Percentiles rank a stretch among this genome's conserved stretches.
Evolutionary conservation across 2,888 invertebrate species (phyloP).

Genomic region (Creontiades dilutus): DNA sequence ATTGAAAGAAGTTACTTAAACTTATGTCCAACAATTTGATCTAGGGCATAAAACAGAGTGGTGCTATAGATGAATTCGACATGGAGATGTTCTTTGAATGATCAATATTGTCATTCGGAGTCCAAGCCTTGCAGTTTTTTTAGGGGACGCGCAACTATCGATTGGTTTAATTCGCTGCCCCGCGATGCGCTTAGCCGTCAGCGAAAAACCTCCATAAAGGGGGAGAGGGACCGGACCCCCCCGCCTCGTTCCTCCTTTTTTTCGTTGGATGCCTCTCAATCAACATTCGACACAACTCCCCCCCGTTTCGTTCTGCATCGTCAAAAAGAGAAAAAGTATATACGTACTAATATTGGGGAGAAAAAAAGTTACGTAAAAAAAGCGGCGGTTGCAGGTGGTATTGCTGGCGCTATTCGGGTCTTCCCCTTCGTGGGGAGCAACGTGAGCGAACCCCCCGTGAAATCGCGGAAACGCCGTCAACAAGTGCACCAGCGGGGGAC

Average conservation of each 20-base stretch:
- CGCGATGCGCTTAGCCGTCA: conserved; percentile 28
- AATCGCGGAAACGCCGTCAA: conserved; percentile 26
- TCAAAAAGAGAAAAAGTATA: not conserved
- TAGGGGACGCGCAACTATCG: conserved; percentile 7
- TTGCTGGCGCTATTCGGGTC: not conserved
- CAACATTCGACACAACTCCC: conserved; percentile 27
- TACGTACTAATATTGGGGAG: not conserved
- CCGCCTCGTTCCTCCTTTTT: not conserved
- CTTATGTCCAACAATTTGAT: no score
- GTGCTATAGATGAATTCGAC: no score
- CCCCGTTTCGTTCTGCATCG: conserved; percentile 4
- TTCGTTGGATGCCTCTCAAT: conserved; percentile 14
- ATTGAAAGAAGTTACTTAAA: no score
- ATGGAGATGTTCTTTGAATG: no score
- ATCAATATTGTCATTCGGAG: not conserved
- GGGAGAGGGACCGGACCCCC: not conserved
- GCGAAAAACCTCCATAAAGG: not conserved
- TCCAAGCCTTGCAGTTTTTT: not conserved
- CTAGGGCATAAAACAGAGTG: no score
- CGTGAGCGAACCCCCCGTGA: not conserved
- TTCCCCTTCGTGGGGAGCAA: not conserved
- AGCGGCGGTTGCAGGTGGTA: conserved; percentile 20
- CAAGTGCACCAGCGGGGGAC: conserved; percentile 1
- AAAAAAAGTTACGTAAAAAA: not conserved
- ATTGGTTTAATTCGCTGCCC: conserved; percentile 23